phyloP scores from a whole-genome alignment of 35 echinoderm and acorn worm genomes.

The Lytechinus pictus region DNA sequence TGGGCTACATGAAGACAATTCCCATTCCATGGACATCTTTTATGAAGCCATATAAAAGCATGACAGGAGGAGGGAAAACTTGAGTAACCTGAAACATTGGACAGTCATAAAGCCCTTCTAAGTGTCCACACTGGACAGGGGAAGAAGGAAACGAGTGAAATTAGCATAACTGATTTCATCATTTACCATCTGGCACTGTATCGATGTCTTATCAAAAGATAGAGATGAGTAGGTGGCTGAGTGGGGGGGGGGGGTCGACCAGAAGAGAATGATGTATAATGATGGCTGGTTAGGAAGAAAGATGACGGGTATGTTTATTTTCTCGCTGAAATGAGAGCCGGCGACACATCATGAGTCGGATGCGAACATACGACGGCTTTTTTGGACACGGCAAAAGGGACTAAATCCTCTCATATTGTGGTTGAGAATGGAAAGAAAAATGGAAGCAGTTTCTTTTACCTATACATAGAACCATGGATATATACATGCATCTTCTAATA shows the following conservation, averaged over 20 bases:
- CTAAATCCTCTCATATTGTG: background rate
- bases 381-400: background rate
- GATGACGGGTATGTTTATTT: slow-evolving; percentile 8
- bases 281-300: background rate
- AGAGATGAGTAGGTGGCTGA: background rate
- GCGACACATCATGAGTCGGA: background rate
- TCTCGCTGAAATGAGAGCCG: background rate
- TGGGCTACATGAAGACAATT: too few relatives aligned
- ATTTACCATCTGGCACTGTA: background rate
- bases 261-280: background rate
- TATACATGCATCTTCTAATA: too few relatives aligned
- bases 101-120: background rate
- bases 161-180: background rate
- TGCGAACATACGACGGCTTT: background rate
- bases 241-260: background rate
- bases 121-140: background rate
- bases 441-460: too few relatives aligned
- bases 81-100: background rate
- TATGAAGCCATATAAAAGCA: background rate
- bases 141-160: background rate
- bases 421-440: too few relatives aligned
- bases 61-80: too few relatives aligned
- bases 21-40: background rate
- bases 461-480: too few relatives aligned
- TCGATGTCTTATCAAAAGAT: background rate